phyloP scores from a whole-genome alignment of 2,113 vertebrate genomes.

The Cyanoderma ruficeps region DNA sequence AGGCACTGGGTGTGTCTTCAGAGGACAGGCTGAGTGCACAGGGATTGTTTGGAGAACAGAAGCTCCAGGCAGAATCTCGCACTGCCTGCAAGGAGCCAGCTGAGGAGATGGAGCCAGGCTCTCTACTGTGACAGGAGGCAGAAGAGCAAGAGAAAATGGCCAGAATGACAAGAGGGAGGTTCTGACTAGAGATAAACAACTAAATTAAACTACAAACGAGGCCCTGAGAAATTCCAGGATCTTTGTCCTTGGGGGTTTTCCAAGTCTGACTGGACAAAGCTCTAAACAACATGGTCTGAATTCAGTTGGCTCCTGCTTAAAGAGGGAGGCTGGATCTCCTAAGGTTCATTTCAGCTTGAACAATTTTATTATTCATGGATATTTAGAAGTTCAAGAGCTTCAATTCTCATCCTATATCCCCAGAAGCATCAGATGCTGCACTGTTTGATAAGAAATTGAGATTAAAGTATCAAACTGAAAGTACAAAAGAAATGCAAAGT shows the following conservation, averaged over 20 bases:
- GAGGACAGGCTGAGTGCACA: background rate
- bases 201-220: background rate
- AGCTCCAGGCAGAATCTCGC: background rate
- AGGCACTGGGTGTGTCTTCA: background rate
- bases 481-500: conserved; percentile 36
- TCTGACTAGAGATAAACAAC: background rate
- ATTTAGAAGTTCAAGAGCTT: conserved; percentile 34
- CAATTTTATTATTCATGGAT: conserved; percentile 14
- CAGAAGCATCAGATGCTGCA: conserved; percentile 22
- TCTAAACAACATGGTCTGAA: background rate
- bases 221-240: background rate
- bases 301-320: background rate
- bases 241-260: background rate
- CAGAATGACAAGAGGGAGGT: background rate
- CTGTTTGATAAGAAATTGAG: conserved; percentile 16
- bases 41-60: background rate
- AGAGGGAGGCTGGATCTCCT: background rate
- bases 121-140: background rate
- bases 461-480: conserved; percentile 3
- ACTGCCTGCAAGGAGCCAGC: background rate
- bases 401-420: background rate
- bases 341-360: background rate
- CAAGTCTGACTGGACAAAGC: background rate
- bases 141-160: background rate
- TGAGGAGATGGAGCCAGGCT: background rate